Evolutionary conservation across 2,888 invertebrate genomes (phyloP).

Genomic region (Hypomecis punctinalis): DNA sequence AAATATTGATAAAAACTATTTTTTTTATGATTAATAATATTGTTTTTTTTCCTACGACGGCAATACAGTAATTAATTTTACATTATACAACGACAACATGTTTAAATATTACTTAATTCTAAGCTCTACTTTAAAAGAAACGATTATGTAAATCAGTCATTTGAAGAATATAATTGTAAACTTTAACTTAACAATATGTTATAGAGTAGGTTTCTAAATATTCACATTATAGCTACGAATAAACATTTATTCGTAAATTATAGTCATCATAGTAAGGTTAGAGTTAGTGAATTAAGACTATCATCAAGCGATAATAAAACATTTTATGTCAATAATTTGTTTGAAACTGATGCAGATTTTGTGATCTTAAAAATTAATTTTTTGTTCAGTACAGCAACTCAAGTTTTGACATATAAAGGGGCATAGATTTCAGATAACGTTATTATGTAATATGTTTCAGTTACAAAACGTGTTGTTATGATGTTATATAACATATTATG

Average conservation of each 20-base stretch:
- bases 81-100: slow-evolving; percentile 52
- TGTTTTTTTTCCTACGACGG: too few relatives aligned
- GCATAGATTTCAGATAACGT: too few relatives aligned
- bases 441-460: too few relatives aligned
- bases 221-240: background rate
- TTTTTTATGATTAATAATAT: too few relatives aligned
- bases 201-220: slow-evolving; percentile 22
- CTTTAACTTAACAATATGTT: slow-evolving; percentile 44
- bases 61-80: slow-evolving; percentile 2
- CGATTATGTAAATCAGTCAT: slow-evolving; percentile 77
- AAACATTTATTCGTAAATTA: background rate
- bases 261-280: slow-evolving; percentile 10
- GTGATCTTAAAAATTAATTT: too few relatives aligned
- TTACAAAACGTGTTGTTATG: too few relatives aligned
- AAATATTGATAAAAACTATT: too few relatives aligned
- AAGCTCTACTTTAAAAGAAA: slow-evolving; percentile 63
- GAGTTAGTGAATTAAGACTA: slow-evolving; percentile 13
- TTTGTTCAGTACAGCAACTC: background rate
- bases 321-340: too few relatives aligned
- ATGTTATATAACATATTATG: too few relatives aligned
- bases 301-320: background rate
- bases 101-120: slow-evolving; percentile 59
- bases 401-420: background rate
- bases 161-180: slow-evolving; percentile 66
- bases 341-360: too few relatives aligned